A percentile compares a stretch with the other conserved stretches of the same genome.
Conservation (phyloP, 2,113 vertebrate species). For the Hucho hucho region DNA sequence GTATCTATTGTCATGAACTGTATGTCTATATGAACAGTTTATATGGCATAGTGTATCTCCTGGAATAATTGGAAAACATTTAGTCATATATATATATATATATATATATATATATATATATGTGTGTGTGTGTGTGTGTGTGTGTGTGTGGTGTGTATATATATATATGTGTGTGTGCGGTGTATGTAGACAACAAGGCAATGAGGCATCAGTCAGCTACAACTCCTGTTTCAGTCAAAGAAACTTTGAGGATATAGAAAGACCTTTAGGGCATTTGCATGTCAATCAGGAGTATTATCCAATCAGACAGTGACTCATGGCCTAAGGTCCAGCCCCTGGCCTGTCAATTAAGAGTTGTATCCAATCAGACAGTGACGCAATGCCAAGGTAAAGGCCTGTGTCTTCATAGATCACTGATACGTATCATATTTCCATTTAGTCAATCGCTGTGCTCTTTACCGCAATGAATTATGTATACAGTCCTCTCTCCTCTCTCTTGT, state of each 20-base stretch:
- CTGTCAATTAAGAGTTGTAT: constrained; percentile 60
- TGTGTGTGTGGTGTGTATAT: too few species aligned
- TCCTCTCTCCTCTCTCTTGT: constrained; percentile 20
- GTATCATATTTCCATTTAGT: constrained; percentile 74
- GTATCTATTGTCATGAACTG: too few species aligned
- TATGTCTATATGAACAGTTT: background rate
- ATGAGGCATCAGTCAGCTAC: background rate
- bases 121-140: too few species aligned
- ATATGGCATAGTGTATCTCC: too few species aligned
- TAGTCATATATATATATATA: too few species aligned
- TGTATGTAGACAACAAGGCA: background rate
- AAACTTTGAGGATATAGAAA: too few species aligned
- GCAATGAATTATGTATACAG: constrained; percentile 68
- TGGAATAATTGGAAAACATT: too few species aligned
- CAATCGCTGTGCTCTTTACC: constrained; percentile 69
- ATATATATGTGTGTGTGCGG: too few species aligned
- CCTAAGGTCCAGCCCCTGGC: constrained; percentile 34
- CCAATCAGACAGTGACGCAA: constrained; percentile 70
- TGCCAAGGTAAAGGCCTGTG: constrained; percentile 63
- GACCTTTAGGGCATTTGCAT: background rate
- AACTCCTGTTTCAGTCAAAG: too few species aligned
- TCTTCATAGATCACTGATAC: constrained; percentile 71
- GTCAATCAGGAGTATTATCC: constrained; percentile 61
- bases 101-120: background rate
- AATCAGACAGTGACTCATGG: constrained; percentile 69